Evolutionary conservation across 2,797 vertebrate genomes (phyloP).

Genomic region (Notoglanidium macrostoma): DNA sequence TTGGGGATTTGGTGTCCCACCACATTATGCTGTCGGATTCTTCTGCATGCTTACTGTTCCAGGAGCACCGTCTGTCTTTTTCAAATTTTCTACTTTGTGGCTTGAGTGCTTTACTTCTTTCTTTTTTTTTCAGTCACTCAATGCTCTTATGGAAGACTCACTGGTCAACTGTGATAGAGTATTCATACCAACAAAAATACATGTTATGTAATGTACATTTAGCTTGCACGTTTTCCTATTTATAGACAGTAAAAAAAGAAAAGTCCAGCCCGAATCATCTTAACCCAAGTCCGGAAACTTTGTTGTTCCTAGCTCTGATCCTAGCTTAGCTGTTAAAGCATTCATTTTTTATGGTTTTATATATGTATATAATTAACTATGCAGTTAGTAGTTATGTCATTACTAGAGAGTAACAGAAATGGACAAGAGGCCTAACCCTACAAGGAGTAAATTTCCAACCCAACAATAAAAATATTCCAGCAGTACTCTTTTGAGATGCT

Average conservation of each 20-base stretch:
- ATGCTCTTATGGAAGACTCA: too few relatives aligned
- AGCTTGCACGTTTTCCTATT: neutral
- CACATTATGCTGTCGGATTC: neutral
- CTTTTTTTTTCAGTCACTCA: neutral
- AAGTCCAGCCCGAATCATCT: neutral
- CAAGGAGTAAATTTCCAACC: neutral
- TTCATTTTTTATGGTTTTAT: neutral
- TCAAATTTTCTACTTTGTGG: neutral
- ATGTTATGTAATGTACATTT: neutral
- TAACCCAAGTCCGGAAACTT: neutral
- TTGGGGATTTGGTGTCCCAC: neutral
- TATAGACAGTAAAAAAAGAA: neutral
- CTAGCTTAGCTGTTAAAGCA: neutral
- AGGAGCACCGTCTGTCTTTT: neutral
- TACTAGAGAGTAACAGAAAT: neutral
- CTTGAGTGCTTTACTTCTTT: neutral
- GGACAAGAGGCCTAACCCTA: too few relatives aligned
- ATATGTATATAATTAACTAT: neutral
- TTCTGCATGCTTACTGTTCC: neutral
- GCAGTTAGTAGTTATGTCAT: neutral
- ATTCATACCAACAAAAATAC: neutral
- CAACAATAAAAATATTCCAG: neutral
- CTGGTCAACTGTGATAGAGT: neutral
- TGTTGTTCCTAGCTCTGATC: neutral
- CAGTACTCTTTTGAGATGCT: neutral